Evolutionary conservation across 1,140 invertebrate species (phyloP).

Genomic region (Pachypeltis micranthus): DNA sequence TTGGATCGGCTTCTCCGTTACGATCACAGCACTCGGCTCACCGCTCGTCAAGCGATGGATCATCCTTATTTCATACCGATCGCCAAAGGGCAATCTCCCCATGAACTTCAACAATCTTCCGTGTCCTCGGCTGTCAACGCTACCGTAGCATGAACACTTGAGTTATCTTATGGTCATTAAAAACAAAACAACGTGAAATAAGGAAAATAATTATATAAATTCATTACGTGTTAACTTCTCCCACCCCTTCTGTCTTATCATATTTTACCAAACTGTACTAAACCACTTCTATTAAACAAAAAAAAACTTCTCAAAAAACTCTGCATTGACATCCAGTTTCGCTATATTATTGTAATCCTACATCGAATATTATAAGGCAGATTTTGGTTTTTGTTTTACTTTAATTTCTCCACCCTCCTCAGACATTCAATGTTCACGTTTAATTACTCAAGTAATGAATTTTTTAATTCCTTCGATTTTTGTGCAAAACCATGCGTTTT

Average conservation of each 20-base stretch:
- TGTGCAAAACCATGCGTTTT: no score
- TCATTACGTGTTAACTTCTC: not conserved
- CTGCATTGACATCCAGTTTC: not conserved
- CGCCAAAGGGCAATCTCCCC: conserved; percentile 12
- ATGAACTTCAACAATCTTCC: not conserved
- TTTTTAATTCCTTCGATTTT: no score
- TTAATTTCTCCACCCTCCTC: not conserved
- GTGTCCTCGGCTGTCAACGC: conserved; percentile 5
- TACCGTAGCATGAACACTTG: conserved; percentile 5
- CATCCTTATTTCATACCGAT: conserved; percentile 81
- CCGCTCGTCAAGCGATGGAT: conserved; percentile 98
- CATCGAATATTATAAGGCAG: conserved; percentile 6
- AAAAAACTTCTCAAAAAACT: not conserved
- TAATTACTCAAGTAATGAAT: no score
- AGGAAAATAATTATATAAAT: not conserved
- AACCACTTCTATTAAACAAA: not conserved
- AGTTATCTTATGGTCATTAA: not conserved
- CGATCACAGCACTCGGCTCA: conserved; percentile 96
- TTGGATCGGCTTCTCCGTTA: conserved; percentile 96
- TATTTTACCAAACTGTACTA: not conserved
- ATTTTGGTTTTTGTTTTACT: no score
- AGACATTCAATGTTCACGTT: not conserved
- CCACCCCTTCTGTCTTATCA: not conserved
- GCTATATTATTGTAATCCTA: not conserved
- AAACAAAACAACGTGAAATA: not conserved